Percentiles rank a stretch among this genome's conserved stretches.
phyloP scores from a whole-genome alignment of 1,140 invertebrate species.

The Melitaea cinxia region DNA sequence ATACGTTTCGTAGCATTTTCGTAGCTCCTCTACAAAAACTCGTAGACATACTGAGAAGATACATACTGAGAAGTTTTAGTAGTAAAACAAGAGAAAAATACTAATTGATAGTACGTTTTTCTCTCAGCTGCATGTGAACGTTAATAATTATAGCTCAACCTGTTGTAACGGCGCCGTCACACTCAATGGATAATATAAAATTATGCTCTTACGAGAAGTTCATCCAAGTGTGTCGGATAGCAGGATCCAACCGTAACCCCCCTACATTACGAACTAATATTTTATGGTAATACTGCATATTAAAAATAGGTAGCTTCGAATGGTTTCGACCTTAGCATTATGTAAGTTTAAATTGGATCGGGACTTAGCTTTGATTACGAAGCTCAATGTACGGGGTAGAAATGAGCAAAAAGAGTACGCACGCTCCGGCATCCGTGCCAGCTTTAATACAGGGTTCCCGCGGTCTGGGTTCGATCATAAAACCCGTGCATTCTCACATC shows the following conservation, averaged over 20 bases:
- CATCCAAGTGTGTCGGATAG: constrained; percentile 53
- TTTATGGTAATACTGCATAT: constrained; percentile 17
- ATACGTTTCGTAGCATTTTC: constrained; percentile 56
- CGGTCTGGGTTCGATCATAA: constrained; percentile 55
- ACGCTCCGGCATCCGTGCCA: constrained; percentile 54
- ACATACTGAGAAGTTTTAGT: neutral
- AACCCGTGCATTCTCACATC: constrained; percentile 66
- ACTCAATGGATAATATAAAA: constrained; percentile 46
- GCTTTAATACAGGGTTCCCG: constrained; percentile 54
- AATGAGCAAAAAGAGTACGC: constrained; percentile 59
- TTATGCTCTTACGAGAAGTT: constrained; percentile 48
- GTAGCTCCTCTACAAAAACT: constrained; percentile 65
- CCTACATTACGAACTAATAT: constrained; percentile 22
- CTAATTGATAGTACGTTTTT: constrained; percentile 4
- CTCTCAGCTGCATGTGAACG: neutral
- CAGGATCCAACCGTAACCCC: constrained; percentile 31
- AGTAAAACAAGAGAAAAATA: constrained; percentile 2
- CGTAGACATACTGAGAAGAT: too few species aligned
- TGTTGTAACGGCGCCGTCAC: constrained; percentile 46
- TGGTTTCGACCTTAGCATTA: neutral
- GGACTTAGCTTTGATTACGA: constrained; percentile 27
- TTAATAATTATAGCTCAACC: constrained; percentile 19
- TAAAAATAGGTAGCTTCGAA: constrained; percentile 11
- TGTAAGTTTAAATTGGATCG: neutral
- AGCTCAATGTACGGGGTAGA: constrained; percentile 24